phyloP scores from a whole-genome alignment of 2,888 invertebrate species.

The Phyto melanocephala region DNA sequence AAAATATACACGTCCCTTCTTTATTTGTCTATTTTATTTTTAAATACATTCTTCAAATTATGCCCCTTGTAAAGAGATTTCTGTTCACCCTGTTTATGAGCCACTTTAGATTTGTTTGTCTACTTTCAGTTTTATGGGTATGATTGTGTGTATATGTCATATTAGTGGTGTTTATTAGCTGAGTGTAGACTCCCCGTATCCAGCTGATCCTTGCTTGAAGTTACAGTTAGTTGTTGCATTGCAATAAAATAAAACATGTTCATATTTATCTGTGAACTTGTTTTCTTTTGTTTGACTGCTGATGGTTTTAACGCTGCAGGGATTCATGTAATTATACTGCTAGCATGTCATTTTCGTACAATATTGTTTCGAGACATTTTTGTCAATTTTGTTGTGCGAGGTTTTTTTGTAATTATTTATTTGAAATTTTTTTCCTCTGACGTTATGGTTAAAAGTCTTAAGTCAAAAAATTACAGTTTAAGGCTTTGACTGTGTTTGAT shows the following conservation, averaged over 20 bases:
- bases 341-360: slow-evolving; percentile 47
- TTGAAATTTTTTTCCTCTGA: slow-evolving; percentile 68
- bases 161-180: slow-evolving; percentile 62
- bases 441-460: no score
- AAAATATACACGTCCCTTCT: slow-evolving; percentile 42
- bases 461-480: no score
- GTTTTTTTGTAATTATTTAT: slow-evolving; percentile 63
- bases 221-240: slow-evolving; percentile 19
- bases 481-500: no score
- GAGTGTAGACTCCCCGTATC: background rate
- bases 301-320: slow-evolving; percentile 56
- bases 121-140: background rate
- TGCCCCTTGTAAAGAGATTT: slow-evolving; percentile 29
- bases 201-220: slow-evolving; percentile 32
- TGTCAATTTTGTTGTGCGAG: slow-evolving; percentile 55
- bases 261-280: background rate
- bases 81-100: slow-evolving; percentile 39
- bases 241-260: background rate
- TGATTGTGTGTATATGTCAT: slow-evolving; percentile 33
- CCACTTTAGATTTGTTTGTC: slow-evolving; percentile 28
- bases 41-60: slow-evolving; percentile 13
- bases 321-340: slow-evolving; percentile 54
- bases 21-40: slow-evolving; percentile 4
- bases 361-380: slow-evolving; percentile 32
- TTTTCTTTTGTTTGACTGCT: slow-evolving; percentile 15